A percentile compares a stretch with the other conserved stretches of the same genome.
phyloP scores from a whole-genome alignment of 2,888 invertebrate species.

The Thymelicus acteon region DNA sequence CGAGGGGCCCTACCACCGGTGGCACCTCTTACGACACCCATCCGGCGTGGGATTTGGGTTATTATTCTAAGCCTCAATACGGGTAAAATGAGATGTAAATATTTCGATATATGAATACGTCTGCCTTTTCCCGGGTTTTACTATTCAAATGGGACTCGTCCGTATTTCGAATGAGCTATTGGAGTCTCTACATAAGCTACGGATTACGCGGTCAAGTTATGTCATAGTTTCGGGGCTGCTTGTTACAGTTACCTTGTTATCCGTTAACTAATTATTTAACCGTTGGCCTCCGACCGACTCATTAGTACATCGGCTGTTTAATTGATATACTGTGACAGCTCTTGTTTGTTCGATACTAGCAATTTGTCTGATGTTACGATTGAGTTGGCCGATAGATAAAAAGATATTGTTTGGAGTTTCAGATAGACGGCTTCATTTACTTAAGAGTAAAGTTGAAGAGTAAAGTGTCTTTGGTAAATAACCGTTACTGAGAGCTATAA shows the following conservation, averaged over 20 bases:
- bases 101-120: too few species aligned
- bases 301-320: conserved; percentile 36
- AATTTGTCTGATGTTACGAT: conserved; percentile 13
- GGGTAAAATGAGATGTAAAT: too few species aligned
- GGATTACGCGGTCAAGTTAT: conserved; percentile 46
- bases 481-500: too few species aligned
- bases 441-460: too few species aligned
- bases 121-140: too few species aligned
- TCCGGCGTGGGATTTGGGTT: too few species aligned
- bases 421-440: too few species aligned
- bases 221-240: conserved; percentile 45
- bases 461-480: too few species aligned
- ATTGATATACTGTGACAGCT: conserved; percentile 46
- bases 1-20: too few species aligned
- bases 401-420: too few species aligned
- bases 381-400: background rate
- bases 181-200: conserved; percentile 21
- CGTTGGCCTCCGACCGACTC: conserved; percentile 35
- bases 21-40: too few species aligned
- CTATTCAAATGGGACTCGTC: background rate
- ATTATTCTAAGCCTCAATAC: too few species aligned
- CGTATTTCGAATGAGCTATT: background rate
- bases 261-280: conserved; percentile 49
- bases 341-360: conserved; percentile 29
- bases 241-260: conserved; percentile 39